Base-by-base conservation (phyloP, 2,113 vertebrate species). In the Rana temporaria region DNA sequence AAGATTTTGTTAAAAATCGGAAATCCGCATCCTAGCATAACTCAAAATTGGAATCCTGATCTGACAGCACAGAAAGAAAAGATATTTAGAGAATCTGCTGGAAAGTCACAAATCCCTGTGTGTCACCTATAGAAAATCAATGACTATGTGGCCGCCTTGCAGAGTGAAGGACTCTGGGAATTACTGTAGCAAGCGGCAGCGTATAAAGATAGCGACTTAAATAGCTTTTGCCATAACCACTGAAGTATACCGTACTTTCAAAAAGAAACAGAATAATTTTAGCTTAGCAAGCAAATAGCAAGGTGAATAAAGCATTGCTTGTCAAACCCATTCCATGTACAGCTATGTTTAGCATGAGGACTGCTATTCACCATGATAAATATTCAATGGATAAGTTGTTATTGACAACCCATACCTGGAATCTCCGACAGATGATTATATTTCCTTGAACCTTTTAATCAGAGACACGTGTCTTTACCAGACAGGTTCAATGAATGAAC, bases 331-430 rank as follows among this genome's bases (percentile, higher is more conserved):
- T 32, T 65, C 34, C 26, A 66, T 56, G 26, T 56, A 78, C 62
- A 78, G 63, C 26, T 66, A 78, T 67, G 63, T 78, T 78, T 78
- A 65, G 38, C 34, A 78, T 65, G 60, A 78, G 11, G 24, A 17
- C 22, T 67, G 52, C 48, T 22, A 78, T 48, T 66, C 20, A 78
- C 9, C 8, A 5, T 32, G 62, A 66, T 78, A 78, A 78, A 78
- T 78, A 78, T 78, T 67, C 62, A 56, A 52, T 14, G 30, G 64
- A 66, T 67, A 78, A 78, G 22, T 48, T 20, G 63, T 30, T 66
- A 78, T 63, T 78, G 60, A 65, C 48, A 64, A 63, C 20, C 65
- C 60, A 76, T 63, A 76, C 56, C 57, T 60, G 56, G 56, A 56
- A 76, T 76, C 59, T 38, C 56, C 12, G 34, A 63, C 71, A 34